Conservation (phyloP, 2,113 vertebrate genomes). For the Mobula hypostoma region DNA sequence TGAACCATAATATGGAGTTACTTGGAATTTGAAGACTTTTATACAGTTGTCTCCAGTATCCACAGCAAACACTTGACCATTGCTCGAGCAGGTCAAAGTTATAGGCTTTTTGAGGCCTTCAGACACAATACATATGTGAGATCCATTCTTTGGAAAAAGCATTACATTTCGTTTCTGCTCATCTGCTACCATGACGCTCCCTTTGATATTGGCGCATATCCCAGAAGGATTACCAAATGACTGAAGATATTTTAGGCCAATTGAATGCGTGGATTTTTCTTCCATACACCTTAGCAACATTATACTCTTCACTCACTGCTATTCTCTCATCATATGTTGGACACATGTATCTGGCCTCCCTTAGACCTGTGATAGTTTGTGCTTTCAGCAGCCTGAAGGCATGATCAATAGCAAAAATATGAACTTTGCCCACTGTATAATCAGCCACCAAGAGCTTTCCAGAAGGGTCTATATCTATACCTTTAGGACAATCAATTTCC, state of each 20-base stretch:
- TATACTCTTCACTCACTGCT: constrained; percentile 52
- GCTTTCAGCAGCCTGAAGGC: constrained; percentile 39
- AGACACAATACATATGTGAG: constrained; percentile 50
- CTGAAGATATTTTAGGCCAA: constrained; percentile 44
- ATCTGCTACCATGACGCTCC: constrained; percentile 50
- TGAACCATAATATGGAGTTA: constrained; percentile 30
- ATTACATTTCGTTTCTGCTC: constrained; percentile 47
- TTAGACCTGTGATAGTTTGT: constrained; percentile 43
- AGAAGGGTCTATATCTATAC: constrained; percentile 49
- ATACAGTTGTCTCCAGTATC: constrained; percentile 48
- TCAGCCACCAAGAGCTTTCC: constrained; percentile 53
- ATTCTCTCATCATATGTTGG: constrained; percentile 41
- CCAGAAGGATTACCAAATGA: constrained; percentile 50
- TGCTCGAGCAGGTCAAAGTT: constrained; percentile 48
- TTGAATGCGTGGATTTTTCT: constrained; percentile 48
- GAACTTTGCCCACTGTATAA: constrained; percentile 47
- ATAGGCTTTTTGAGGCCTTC: constrained; percentile 44
- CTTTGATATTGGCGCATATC: constrained; percentile 45
- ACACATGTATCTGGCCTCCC: constrained; percentile 50
- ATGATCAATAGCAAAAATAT: constrained; percentile 49
- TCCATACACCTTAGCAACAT: constrained; percentile 49
- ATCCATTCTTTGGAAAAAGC: constrained; percentile 47
- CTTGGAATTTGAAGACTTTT: constrained; percentile 50
- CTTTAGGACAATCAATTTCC: constrained; percentile 45
- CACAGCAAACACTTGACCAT: constrained; percentile 52